Base-by-base conservation (phyloP, 2,113 vertebrate species). In the Xyliphius kryptos region DNA sequence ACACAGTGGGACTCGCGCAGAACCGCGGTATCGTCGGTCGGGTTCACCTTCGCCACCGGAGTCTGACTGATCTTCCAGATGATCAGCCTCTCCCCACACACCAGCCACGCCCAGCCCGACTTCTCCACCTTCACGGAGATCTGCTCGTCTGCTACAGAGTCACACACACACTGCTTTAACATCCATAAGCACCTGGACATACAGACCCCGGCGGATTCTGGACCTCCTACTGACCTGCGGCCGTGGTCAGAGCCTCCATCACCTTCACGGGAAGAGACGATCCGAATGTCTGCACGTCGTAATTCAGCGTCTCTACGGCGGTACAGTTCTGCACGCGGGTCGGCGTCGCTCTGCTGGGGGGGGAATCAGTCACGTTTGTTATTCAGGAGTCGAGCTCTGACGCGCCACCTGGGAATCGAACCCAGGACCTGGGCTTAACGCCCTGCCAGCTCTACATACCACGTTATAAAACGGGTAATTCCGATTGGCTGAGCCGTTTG, bases 31-130 rank as follows among this genome's bases (percentile, higher is more conserved):
- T n/a, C n/a, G n/a, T n/a, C n/a, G n/a, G n/a, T n/a, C 11, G 1
- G 3, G 6, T 7, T 2, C 20, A 64, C 95, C 94, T 98, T 98
- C 17, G 92, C 85, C 63, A 94, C 81, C 11, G 91, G 77, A 8
- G 91, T 92, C 58, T 91, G 88, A 67, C 87, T 86, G 66, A 97
- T 91, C 82, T 93, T 98, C 96, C 96, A 99, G 75, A 97, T 79
- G 68, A 97, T 90, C 66, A 99, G 79, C 13, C 78, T 87, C 67
- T 97, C 93, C 60, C 79, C 91, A 77, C 86, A 91, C 17, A 95
- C 89, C 69, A 99, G 85, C 91, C 92, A 97, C 46, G 92, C 92
- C 96, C 94, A 99, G 73, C 95, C 91, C 20, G 86, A 87, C 72
- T 91, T 90, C 67, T 90, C 83, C 67, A 99, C 85, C 70, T 90